Base-by-base conservation (phyloP, 2,113 vertebrate genomes). In the Dascyllus trimaculatus region DNA sequence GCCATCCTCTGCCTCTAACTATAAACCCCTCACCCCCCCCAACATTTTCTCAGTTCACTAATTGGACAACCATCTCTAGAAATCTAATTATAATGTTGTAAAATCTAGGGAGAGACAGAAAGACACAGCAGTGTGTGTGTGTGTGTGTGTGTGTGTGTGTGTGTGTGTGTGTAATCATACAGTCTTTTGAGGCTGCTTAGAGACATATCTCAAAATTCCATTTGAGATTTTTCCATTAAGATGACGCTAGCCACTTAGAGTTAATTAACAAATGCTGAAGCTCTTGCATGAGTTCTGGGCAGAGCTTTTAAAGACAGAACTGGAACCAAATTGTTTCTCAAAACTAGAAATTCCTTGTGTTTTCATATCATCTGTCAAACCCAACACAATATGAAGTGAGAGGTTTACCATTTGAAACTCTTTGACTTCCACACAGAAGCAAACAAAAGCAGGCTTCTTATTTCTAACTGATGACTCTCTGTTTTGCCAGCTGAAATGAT, bases 61-160 rank as follows among this genome's bases (percentile, higher is more conserved):
- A 84, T 80, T 83, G 63, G 76, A 80, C 57, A 76, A 65, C 62
- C 38, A 65, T 80, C 58, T 83, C 58, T 59, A 54, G 26, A 63
- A 79, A 79, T 75, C 32, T 53, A 66, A 82, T 82, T 75, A 75
- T 49, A 58, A 67, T 29, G 43, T 81, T 73, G 46, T n/a, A 38
- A 63, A 68, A 75, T 65, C 45, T 46, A 52, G 4, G 10, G 26
- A 32, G 49, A 73, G 62, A 48, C 26, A 64, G 6, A 1, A 25
- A 24, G 4, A 60, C 7, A 25, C 32, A 40, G 45, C 4, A 49
- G 52, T 21, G 17, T 13, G 13, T 15, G 26, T 29, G 26, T 29
- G 26, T 29, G 26, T 29, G 52, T 21, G 17, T 11, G 13, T 15
- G 13, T 18, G 40, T 22, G 25, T 49, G 54, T n/a, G 43, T 57